A percentile compares a stretch with the other conserved stretches of the same genome.
Evolutionary conservation across 2,113 vertebrate genomes (phyloP).

Genomic region (Micromys minutus): DNA sequence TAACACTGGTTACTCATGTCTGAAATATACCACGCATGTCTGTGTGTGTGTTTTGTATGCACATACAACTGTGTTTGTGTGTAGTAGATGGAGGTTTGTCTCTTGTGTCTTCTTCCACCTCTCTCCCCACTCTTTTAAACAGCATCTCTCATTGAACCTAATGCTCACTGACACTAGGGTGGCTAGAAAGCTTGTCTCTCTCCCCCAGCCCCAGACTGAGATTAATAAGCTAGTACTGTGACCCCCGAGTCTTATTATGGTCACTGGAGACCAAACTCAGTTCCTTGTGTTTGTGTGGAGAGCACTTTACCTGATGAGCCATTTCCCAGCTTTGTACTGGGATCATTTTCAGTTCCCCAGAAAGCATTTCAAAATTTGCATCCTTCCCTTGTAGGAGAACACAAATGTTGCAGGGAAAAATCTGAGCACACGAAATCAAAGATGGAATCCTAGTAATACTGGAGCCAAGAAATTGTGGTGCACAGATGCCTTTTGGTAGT

Average conservation of each 20-base stretch:
- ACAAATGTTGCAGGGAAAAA: neutral
- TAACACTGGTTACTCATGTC: accelerated
- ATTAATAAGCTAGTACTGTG: neutral
- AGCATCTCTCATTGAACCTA: neutral
- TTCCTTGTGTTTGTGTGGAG: neutral
- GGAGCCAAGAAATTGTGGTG: neutral
- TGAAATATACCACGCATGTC: neutral
- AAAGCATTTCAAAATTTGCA: neutral
- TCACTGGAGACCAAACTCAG: neutral
- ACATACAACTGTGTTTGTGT: neutral
- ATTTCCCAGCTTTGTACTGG: neutral
- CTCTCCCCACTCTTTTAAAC: neutral
- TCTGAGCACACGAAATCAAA: neutral
- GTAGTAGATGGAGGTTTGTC: neutral
- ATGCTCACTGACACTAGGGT: neutral
- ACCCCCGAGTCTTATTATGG: neutral
- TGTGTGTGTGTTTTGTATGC: neutral
- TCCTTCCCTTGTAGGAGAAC: neutral
- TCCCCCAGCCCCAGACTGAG: neutral
- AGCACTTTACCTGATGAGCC: neutral
- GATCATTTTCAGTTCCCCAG: neutral
- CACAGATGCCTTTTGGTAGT: too few species aligned
- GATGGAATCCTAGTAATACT: neutral
- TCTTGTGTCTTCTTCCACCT: neutral
- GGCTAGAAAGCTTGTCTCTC: neutral